Conservation (phyloP, 2,113 vertebrate species). For the Lethenteron reissneri region DNA sequence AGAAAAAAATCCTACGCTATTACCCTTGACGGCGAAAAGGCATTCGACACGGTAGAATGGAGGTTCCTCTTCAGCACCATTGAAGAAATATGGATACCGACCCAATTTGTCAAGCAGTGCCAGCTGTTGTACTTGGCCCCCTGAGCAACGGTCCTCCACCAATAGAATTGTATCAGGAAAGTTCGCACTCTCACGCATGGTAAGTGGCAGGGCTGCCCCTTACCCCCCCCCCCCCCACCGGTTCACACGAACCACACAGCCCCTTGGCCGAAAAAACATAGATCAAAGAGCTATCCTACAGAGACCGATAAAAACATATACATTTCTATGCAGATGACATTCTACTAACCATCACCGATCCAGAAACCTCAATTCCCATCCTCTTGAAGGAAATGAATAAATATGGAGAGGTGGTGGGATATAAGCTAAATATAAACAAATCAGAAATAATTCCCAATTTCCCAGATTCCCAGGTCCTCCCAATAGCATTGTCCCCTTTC, state of each 20-base stretch:
- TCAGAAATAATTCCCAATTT: not conserved
- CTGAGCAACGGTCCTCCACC: not conserved
- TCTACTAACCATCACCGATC: not conserved
- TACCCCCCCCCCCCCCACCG: not conserved
- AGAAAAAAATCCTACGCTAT: no score
- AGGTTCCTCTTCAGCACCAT: slow-evolving; percentile 1
- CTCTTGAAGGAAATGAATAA: not conserved
- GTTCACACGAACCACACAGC: not conserved
- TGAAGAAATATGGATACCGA: not conserved
- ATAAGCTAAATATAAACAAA: slow-evolving; percentile 1
- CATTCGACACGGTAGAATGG: not conserved
- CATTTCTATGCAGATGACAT: slow-evolving; percentile 3
- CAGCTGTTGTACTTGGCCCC: not conserved
- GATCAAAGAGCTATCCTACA: not conserved
- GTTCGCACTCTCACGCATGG: not conserved
- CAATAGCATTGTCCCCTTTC: no score
- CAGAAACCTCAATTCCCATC: not conserved
- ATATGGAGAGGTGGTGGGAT: not conserved
- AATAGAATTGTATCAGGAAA: not conserved
- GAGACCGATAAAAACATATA: not conserved
- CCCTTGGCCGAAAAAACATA: not conserved
- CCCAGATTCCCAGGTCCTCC: not conserved
- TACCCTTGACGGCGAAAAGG: not conserved
- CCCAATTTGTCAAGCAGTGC: not conserved
- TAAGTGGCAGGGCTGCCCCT: not conserved